These are phyloP conservation scores for Acanthiza pusilla DNA, from an alignment of 2,797 vertebrate genomes.

Conservation along the genomic window DNA sequence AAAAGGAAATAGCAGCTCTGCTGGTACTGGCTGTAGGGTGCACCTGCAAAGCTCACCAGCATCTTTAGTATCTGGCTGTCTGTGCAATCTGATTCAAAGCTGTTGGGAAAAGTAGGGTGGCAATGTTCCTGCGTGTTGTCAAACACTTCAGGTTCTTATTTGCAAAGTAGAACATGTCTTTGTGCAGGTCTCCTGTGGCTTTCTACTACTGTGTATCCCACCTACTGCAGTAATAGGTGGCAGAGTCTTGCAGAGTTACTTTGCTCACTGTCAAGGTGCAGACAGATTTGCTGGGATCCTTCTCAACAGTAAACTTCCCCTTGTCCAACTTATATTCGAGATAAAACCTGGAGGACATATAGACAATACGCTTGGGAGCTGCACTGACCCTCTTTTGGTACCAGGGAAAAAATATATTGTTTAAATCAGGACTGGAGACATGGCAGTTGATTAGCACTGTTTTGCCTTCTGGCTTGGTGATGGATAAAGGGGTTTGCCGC, in stretches of 20 bases:
- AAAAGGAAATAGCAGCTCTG: neutral
- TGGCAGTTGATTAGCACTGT: neutral
- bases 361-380: neutral
- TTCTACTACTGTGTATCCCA: neutral
- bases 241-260: neutral
- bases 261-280: conserved; percentile 1
- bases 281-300: neutral
- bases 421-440: neutral
- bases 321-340: accelerated
- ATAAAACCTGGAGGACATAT: neutral
- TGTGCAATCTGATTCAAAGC: neutral
- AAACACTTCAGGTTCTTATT: neutral
- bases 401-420: neutral
- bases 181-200: neutral
- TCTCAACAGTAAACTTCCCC: neutral
- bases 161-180: neutral
- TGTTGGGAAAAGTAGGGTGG: neutral
- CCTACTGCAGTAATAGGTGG: conserved; percentile 20
- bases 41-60: neutral
- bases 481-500: neutral
- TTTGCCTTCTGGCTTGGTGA: neutral
- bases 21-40: too few relatives aligned
- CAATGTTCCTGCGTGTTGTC: accelerated
- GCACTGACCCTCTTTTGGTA: neutral
- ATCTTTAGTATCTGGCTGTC: neutral